Evolutionary conservation across 2,113 vertebrate species (phyloP).

Genomic region (Peromyscus maniculatus): DNA sequence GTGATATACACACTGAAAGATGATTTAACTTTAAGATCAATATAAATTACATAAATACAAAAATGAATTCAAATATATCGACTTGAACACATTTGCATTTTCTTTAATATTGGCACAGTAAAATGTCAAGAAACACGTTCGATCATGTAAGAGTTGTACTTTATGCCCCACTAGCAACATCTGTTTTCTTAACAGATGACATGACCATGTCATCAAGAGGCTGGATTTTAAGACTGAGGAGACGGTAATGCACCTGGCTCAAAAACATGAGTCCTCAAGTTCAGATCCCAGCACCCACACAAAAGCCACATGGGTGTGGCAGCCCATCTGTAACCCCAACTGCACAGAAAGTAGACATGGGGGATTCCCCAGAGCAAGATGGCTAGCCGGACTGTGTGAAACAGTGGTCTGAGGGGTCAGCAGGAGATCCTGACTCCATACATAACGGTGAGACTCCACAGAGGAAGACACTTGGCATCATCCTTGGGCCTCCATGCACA

Average conservation of each 20-base stretch:
- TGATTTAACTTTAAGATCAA: not conserved
- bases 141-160: not conserved
- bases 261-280: not conserved
- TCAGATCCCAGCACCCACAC: not conserved
- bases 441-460: not conserved
- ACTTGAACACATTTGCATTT: not conserved
- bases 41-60: not conserved
- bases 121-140: not conserved
- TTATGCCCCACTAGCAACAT: not conserved
- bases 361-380: not conserved
- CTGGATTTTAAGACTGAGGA: not conserved
- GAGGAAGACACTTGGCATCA: not conserved
- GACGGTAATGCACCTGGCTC: not conserved
- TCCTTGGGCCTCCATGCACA: not conserved
- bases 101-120: not conserved
- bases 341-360: not conserved
- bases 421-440: not conserved
- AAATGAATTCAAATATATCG: not conserved
- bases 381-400: not conserved
- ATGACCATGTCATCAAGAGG: not conserved
- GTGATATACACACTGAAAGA: not conserved
- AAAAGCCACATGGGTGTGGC: not conserved
- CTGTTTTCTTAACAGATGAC: not conserved
- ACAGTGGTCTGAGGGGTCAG: not conserved
- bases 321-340: not conserved